Base-by-base conservation (phyloP, 2,797 vertebrate species). In the Anisognathus igniventris region DNA sequence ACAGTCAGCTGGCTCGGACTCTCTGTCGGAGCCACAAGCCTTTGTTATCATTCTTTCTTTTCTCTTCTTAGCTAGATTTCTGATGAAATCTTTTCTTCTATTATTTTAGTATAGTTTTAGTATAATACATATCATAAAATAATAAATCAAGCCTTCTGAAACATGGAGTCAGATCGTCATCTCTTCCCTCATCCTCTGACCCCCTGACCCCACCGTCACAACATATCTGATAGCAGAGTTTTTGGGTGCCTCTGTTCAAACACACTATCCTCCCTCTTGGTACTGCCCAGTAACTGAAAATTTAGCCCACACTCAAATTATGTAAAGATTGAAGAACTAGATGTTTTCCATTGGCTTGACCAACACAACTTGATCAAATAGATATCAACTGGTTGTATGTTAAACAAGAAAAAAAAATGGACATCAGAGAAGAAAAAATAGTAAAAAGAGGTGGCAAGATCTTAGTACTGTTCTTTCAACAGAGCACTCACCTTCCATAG, bases 241-340 rank as follows among this genome's bases (percentile, higher is more conserved):
- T 12, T 62, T 65, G 35, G 9, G 4, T 70, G 16, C 20, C 24
- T 85, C 35, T 84, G 57, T 53, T 88, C 39, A 56, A 47, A 71
- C 1, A 22, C 44, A 20, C 7, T 25, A 0, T 66, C 0, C 0
- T 51, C 14, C n/a, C 35, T 74, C 28, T 71, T 88, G 23, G 39
- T 68, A 23, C 19, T 77, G 28, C 14, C 73, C 27, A 67, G 62
- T 71, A 66, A 39, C 25, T 28, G 39, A 40, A 91, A 71, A 67
- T 25, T 57, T 35, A 62, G 15, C 8, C 64, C 44, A 60, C 50
- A 82, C 12, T 24, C 30, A 61, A 82, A 51, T 76, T 61, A 33
- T 25, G 20, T 72, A 42, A 80, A 76, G 33, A 37, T 45, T 67
- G 35, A 54, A 73, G 48, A 71, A 12, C 20, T 45, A 35, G 25